A percentile compares a stretch with the other conserved stretches of the same genome.
phyloP scores from a whole-genome alignment of 2,113 vertebrate genomes.

The Perognathus longimembris region DNA sequence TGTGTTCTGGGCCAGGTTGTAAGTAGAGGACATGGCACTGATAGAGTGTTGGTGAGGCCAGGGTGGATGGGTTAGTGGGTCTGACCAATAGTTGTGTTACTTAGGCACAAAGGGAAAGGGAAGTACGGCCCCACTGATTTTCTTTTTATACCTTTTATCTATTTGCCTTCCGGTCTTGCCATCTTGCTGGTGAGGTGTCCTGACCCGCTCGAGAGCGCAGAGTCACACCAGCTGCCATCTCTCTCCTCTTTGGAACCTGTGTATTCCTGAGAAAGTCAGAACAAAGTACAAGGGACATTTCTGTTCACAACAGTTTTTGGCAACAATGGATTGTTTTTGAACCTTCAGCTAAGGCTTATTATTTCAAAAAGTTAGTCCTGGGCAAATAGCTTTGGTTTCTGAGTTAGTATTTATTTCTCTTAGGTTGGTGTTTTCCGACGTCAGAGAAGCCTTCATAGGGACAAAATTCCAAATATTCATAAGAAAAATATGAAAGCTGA shows the following conservation, averaged over 20 bases:
- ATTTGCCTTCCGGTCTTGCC: not conserved
- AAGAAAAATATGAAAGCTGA: not conserved
- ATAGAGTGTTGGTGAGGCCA: not conserved
- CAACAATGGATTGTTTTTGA: not conserved
- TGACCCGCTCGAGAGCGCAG: not conserved
- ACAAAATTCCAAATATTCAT: constrained; percentile 9
- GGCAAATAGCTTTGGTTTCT: not conserved
- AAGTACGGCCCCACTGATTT: not conserved
- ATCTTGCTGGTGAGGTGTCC: not conserved
- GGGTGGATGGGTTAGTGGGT: not conserved
- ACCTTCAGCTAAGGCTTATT: not conserved
- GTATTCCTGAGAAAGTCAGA: not conserved
- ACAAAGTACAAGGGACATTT: not conserved
- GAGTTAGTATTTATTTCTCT: not conserved
- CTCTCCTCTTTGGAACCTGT: not conserved
- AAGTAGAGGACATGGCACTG: not conserved
- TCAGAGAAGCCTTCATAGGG: not conserved
- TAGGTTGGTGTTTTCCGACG: not conserved
- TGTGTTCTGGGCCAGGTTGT: fast-evolving
- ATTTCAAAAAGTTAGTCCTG: not conserved
- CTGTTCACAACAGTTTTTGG: constrained; percentile 18
- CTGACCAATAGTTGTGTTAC: not conserved
- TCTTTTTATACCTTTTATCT: not conserved
- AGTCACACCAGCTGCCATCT: not conserved
- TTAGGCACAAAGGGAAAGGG: not conserved